Percentiles rank a stretch among this genome's conserved stretches.
Evolutionary conservation across 2,797 vertebrate genomes (phyloP).

Genomic region (Karalla daura): DNA sequence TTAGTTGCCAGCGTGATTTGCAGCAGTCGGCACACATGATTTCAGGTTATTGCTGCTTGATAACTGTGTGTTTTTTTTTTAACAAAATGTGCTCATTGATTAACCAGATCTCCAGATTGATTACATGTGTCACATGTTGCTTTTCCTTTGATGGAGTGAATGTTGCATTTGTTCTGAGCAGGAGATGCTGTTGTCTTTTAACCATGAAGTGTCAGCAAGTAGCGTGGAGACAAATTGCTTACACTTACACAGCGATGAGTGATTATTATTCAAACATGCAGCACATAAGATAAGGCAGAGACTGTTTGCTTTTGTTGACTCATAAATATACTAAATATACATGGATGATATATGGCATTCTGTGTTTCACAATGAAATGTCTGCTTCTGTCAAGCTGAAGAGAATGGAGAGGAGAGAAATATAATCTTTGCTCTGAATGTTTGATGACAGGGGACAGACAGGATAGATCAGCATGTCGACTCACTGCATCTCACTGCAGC

Average conservation of each 20-base stretch:
- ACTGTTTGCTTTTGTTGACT: constrained; percentile 8
- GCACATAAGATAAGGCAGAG: not conserved
- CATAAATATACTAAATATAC: not conserved
- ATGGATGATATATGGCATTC: not conserved
- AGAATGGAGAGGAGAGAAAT: constrained; percentile 8
- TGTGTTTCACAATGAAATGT: constrained; percentile 6
- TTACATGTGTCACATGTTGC: constrained; percentile 5
- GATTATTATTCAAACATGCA: constrained; percentile 29
- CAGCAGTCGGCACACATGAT: constrained; percentile 21
- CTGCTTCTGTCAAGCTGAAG: not conserved
- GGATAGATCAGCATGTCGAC: not conserved
- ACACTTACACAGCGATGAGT: constrained; percentile 10
- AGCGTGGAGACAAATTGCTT: constrained; percentile 20
- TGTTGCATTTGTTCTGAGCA: constrained; percentile 21
- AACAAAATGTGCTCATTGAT: constrained; percentile 9
- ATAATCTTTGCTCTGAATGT: constrained; percentile 13
- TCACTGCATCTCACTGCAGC: not conserved
- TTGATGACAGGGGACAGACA: constrained; percentile 9
- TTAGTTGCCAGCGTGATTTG: constrained; percentile 49
- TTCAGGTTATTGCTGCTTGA: constrained; percentile 11
- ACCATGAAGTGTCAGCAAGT: constrained; percentile 32
- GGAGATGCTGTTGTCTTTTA: constrained; percentile 30
- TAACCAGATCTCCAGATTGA: not conserved
- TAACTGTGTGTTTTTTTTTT: constrained; percentile 31
- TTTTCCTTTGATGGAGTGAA: constrained; percentile 6